Base-by-base conservation (phyloP, 2,888 invertebrate genomes). In the Cylindroiulus punctatus region DNA sequence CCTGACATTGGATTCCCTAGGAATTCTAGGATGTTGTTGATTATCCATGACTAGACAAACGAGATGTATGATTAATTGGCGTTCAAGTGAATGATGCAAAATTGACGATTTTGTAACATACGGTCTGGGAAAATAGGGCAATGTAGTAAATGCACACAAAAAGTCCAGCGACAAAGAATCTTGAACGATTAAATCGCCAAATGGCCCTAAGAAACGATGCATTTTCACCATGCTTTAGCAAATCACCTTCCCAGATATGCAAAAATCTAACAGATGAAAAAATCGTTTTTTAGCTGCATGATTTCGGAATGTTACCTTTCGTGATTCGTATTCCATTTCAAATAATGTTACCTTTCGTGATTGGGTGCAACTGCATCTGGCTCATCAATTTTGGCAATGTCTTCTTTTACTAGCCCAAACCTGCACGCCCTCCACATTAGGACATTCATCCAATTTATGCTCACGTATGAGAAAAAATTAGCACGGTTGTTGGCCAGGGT, bases 361-460 rank as follows among this genome's bases (percentile, higher is more conserved):
- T 65, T 65, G 10, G 65, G 65, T 7, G 26, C 7, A 26, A 65
- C 65, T 22, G 65, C 65, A 65, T 65, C 65, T 8, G 65, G 65
- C 4, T 4, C 22, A 26, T 65, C 65, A 10, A 65, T 26, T 65
- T 65, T 65, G 10, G 26, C 4, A 26, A 84, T 30, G 47, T 84
- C 84, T 84, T 84, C 47, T 44, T 47, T 84, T 84, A 44, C 84
- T 30, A 84, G 19, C 4, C 84, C 84, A 8, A 42, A 5, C 12
- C 44, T 84, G 47, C 84, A 44, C 0, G 84, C 84, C 36, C 47
- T 84, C 84, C 84, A 84, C 84, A 84, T 84, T 10, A 42, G 19
- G 12, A 22, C 3, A 44, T 12, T 84, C 30, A 84, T 30, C 84
- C 84, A 84, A 84, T 84, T 84, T 26, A 84, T 42, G 26, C 84